These are phyloP conservation scores for Nibea albiflora DNA, from an alignment of 2,113 vertebrate species.

Conservation along the genomic window DNA sequence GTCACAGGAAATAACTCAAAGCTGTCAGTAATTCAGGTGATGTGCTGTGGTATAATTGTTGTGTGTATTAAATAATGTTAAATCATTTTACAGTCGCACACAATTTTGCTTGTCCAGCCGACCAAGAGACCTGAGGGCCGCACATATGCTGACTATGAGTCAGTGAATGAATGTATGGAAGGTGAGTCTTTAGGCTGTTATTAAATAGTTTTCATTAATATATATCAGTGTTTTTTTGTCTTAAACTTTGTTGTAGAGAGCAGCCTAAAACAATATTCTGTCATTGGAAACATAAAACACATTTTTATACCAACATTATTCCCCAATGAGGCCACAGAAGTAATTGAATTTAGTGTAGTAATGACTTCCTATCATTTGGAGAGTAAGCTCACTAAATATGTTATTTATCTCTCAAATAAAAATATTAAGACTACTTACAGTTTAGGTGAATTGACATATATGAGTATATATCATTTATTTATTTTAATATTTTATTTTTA, in stretches of 20 bases:
- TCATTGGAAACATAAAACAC: not conserved
- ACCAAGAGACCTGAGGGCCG: constrained; percentile 98
- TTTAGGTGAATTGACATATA: no score
- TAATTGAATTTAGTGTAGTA: not conserved
- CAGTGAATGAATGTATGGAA: constrained; percentile 99
- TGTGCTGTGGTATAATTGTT: not conserved
- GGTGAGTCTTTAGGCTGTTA: constrained; percentile 80
- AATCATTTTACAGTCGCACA: constrained; percentile 89
- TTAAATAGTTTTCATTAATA: not conserved
- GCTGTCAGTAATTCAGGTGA: no score
- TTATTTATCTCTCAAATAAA: not conserved
- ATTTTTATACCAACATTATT: not conserved
- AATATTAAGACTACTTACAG: not conserved
- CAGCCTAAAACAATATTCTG: not conserved
- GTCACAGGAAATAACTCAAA: not conserved
- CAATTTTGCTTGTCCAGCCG: constrained; percentile 97
- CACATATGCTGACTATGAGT: constrained; percentile 98
- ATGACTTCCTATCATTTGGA: not conserved
- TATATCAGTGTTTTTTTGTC: not conserved
- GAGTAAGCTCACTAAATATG: not conserved
- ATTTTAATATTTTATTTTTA: no score
- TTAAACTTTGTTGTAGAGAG: not conserved
- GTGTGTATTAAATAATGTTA: constrained; percentile 35
- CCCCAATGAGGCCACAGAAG: not conserved
- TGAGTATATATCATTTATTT: no score